Conservation (phyloP, 2,888 invertebrate genomes). For the Epicampocera succincta region DNA sequence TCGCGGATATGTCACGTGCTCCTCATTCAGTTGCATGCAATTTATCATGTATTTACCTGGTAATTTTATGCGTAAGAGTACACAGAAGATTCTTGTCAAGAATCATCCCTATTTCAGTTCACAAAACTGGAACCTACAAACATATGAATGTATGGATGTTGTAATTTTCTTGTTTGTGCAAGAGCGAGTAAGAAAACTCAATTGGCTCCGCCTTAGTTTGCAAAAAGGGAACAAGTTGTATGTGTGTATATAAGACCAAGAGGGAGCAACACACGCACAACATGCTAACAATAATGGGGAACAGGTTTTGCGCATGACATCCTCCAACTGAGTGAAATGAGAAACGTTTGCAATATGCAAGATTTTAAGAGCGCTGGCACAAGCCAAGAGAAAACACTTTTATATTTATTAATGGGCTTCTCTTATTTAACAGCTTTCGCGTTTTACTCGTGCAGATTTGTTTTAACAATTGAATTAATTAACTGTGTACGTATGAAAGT, state of each 20-base stretch:
- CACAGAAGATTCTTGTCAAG: constrained; percentile 27
- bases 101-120: constrained; percentile 57
- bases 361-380: constrained; percentile 14
- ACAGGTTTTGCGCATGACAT: constrained; percentile 78
- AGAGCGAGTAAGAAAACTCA: constrained; percentile 55
- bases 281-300: constrained; percentile 69
- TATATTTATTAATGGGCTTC: not conserved
- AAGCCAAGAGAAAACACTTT: not conserved
- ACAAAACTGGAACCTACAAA: constrained; percentile 43
- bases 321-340: constrained; percentile 67
- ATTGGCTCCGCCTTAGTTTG: constrained; percentile 76
- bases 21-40: constrained; percentile 71
- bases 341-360: not conserved
- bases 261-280: constrained; percentile 73
- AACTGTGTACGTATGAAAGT: too few relatives aligned
- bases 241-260: constrained; percentile 50
- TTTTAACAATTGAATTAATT: too few relatives aligned
- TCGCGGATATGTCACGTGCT: constrained; percentile 74
- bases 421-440: constrained; percentile 5
- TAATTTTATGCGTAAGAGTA: constrained; percentile 44
- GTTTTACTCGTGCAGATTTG: not conserved
- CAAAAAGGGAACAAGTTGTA: constrained; percentile 45
- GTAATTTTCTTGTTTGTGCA: constrained; percentile 17
- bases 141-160: not conserved
- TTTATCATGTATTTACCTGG: constrained; percentile 81